These are phyloP conservation scores for Henricia sp. DNA, from an alignment of 53 echinoderm and acorn worm genomes.

Conservation along the genomic window DNA sequence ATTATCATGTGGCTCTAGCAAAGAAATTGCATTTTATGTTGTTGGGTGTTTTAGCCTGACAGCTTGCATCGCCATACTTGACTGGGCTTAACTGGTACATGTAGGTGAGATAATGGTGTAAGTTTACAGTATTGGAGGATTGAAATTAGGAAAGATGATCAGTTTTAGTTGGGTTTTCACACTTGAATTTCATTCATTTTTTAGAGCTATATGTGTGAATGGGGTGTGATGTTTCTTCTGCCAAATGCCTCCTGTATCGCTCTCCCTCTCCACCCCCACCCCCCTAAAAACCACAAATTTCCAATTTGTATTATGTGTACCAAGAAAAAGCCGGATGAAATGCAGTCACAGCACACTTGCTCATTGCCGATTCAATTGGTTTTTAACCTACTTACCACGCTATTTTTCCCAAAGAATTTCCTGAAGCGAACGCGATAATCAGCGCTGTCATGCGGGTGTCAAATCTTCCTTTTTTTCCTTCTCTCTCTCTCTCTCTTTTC, in stretches of 20 bases:
- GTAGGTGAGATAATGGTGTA: constrained; percentile 30
- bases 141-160: constrained; percentile 52
- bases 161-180: constrained; percentile 18
- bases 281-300: too few species aligned
- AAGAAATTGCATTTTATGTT: background rate
- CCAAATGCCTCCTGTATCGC: background rate
- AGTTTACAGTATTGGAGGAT: constrained; percentile 12
- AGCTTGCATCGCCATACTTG: constrained; percentile 42
- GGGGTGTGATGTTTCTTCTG: background rate
- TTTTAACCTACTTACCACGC: constrained; percentile 50
- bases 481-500: constrained; percentile 33
- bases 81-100: constrained; percentile 5
- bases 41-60: constrained; percentile 23
- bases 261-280: background rate
- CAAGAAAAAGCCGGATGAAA: background rate
- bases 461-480: too few species aligned
- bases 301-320: too few species aligned
- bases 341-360: constrained; percentile 13
- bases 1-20: too few species aligned
- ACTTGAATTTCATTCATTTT: constrained; percentile 27
- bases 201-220: too few species aligned
- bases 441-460: constrained; percentile 36
- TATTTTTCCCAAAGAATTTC: constrained; percentile 20
- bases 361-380: constrained; percentile 29
- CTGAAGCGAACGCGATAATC: background rate